Conservation (phyloP, 1,140 invertebrate genomes). For the Bombus huntii region DNA sequence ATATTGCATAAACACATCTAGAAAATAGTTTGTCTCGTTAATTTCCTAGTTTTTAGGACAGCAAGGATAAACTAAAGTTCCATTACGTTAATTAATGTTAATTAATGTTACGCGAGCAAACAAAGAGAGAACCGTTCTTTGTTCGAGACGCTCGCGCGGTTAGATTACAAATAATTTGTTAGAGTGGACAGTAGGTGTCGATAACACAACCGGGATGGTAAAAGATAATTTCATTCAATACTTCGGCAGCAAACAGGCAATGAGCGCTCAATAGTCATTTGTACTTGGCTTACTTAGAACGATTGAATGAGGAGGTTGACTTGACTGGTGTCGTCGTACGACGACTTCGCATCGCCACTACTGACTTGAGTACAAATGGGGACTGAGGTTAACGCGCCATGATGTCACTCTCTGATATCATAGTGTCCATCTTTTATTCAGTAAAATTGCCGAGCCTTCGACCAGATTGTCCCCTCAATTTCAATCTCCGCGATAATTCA, state of each 20-base stretch:
- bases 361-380: constrained; percentile 42
- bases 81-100: background rate
- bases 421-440: constrained; percentile 7
- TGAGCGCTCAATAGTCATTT: constrained; percentile 28
- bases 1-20: background rate
- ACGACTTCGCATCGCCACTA: constrained; percentile 39
- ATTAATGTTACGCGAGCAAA: background rate
- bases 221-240: constrained; percentile 41
- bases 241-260: constrained; percentile 35
- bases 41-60: background rate
- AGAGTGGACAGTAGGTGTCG: background rate
- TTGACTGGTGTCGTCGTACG: constrained; percentile 24
- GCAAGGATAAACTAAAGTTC: background rate
- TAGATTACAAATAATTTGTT: background rate
- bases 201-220: background rate
- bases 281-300: constrained; percentile 48
- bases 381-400: constrained; percentile 45
- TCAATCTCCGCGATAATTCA: background rate
- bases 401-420: constrained; percentile 48
- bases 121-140: background rate
- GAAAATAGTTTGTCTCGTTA: background rate
- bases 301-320: constrained; percentile 34
- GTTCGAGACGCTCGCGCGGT: too few relatives aligned
- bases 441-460: background rate
- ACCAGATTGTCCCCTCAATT: background rate